Base-by-base conservation (phyloP, 1,140 invertebrate species). In the Himalopsyche phryganea region DNA sequence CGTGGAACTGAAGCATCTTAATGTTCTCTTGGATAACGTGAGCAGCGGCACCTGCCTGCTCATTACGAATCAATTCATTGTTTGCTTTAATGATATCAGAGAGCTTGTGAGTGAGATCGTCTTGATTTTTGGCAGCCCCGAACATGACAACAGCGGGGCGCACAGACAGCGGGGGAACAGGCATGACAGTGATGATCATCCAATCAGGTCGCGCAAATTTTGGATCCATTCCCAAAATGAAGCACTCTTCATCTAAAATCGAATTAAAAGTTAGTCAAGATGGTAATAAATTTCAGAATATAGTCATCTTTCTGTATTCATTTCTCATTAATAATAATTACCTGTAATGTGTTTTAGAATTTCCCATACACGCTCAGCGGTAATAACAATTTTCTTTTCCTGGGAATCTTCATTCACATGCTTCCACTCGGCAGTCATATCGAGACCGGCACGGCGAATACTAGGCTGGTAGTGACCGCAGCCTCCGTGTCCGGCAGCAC, bases 41-140 rank as follows among this genome's bases (percentile, higher is more conserved):
- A 15, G 96, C 90, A 0, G 98, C 96, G 17, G 94, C 95, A 28
- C 98, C 98, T 45, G 89, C 87, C 65, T 94, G 86, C 77, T 99
- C 98, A 76, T 99, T 99, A 57, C 92, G 85, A 50, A 89, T 80
- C 17, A 99, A 73, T 73, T 99, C 96, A 77, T 98, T 98, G 71
- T 99, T 99, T 1, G 92, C 85, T 81, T 99, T 99, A 32, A 99
- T 94, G 36, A 99, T 99, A 72, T 99, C 98, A 0, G 96, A 86
- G 9, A 99, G 77, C 78, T 99, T 99, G 72, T 99, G 96, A 0
- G 98, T 99, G 60, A 99, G 84, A 85, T 99, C 98, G 73, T 99
- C 98, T 77, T 98, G 86, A 85, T 98, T 99, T 71, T 94, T 91
- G 0, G 96, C 96, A 1, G 96, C 94, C 13, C 98, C 97, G 76